A percentile compares a stretch with the other conserved stretches of the same genome.
These are phyloP conservation scores for Liopterus haemorrhoidalis DNA, from an alignment of 2,888 invertebrate genomes.

Conservation along the genomic window DNA sequence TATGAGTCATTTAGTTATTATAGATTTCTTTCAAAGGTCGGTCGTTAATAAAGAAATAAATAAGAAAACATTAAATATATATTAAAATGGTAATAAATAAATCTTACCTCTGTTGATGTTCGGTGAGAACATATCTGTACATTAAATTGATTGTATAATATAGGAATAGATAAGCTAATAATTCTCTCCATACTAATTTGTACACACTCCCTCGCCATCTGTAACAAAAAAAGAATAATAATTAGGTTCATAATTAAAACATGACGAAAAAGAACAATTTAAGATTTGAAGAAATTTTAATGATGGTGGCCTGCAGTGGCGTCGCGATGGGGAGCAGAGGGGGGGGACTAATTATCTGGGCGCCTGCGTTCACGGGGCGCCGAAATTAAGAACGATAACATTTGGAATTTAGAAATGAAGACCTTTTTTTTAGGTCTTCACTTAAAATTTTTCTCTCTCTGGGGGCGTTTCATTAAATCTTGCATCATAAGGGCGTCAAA, in stretches of 20 bases:
- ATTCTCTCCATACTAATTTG: slow-evolving; percentile 90
- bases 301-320: too few relatives aligned
- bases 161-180: slow-evolving; percentile 76
- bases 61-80: slow-evolving; percentile 3
- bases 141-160: slow-evolving; percentile 83
- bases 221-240: slow-evolving; percentile 45
- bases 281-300: too few relatives aligned
- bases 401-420: too few relatives aligned
- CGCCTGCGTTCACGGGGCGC: slow-evolving; percentile 9
- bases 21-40: background rate
- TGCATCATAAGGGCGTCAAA: too few relatives aligned
- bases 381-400: too few relatives aligned
- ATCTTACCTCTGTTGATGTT: slow-evolving; percentile 71
- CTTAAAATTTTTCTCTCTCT: too few relatives aligned
- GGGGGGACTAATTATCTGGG: slow-evolving; percentile 12
- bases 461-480: too few relatives aligned
- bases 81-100: slow-evolving; percentile 27
- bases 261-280: too few relatives aligned
- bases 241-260: too few relatives aligned
- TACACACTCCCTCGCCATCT: slow-evolving; percentile 96
- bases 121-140: slow-evolving; percentile 77
- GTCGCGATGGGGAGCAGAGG: too few relatives aligned
- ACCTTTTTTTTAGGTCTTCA: too few relatives aligned
- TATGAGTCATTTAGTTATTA: too few relatives aligned
- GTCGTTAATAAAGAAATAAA: background rate